Conservation (phyloP, 2,888 invertebrate genomes). For the Tetranychus piercei region DNA sequence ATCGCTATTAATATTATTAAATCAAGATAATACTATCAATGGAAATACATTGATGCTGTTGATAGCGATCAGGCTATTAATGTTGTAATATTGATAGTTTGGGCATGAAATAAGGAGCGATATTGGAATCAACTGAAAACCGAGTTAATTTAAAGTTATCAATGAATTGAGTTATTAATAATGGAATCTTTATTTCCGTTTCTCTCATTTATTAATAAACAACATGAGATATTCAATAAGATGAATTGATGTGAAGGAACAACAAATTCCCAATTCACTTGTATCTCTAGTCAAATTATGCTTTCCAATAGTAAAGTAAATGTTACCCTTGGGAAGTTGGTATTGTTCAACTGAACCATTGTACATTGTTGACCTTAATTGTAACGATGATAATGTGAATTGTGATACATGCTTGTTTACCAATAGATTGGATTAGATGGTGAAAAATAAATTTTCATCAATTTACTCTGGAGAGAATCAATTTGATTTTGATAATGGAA, state of each 20-base stretch:
- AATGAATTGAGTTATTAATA: not conserved
- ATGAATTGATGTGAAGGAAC: not conserved
- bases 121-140: too few species aligned
- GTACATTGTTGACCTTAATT: not conserved
- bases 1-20: not conserved
- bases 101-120: too few species aligned
- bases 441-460: not conserved
- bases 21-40: not conserved
- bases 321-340: not conserved
- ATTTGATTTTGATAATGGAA: not conserved
- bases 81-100: too few species aligned
- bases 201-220: too few species aligned
- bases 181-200: not conserved
- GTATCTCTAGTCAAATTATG: not conserved
- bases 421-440: not conserved
- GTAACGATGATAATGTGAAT: not conserved
- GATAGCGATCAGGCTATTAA: not conserved
- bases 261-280: not conserved
- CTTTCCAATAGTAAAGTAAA: not conserved
- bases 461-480: conserved; percentile 1
- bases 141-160: too few species aligned
- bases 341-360: not conserved
- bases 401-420: not conserved
- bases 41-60: not conserved
- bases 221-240: not conserved